Evolutionary conservation across 2,888 invertebrate species (phyloP).

Genomic region (Lasius platythorax): DNA sequence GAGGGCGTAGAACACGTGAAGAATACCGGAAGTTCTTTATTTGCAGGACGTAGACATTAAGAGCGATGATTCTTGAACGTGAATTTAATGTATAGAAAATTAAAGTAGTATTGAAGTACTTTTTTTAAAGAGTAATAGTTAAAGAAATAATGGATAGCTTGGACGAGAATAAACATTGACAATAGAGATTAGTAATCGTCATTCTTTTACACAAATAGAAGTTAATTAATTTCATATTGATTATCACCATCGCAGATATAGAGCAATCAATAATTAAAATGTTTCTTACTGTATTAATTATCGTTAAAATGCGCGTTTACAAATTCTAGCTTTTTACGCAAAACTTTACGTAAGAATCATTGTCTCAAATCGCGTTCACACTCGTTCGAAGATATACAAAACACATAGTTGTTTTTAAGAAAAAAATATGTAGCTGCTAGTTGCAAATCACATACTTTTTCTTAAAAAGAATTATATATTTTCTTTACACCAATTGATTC

Average conservation of each 20-base stretch:
- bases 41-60: slow-evolving; percentile 1
- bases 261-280: not conserved
- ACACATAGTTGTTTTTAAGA: too few species aligned
- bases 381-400: not conserved
- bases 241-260: not conserved
- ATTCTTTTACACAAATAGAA: not conserved
- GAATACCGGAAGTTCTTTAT: not conserved
- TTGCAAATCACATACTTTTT: too few species aligned
- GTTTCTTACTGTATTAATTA: not conserved
- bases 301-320: not conserved
- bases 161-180: not conserved
- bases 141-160: not conserved
- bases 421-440: too few species aligned
- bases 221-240: not conserved
- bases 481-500: too few species aligned
- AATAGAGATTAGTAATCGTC: not conserved
- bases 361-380: not conserved
- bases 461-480: too few species aligned
- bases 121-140: not conserved
- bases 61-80: slow-evolving; percentile 38
- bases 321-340: not conserved
- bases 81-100: not conserved
- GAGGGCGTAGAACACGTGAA: not conserved
- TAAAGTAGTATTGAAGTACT: not conserved
- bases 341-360: slow-evolving; percentile 24